Evolutionary conservation across 2,888 invertebrate genomes (phyloP).

Genomic region (Barypeithes pellucidus): DNA sequence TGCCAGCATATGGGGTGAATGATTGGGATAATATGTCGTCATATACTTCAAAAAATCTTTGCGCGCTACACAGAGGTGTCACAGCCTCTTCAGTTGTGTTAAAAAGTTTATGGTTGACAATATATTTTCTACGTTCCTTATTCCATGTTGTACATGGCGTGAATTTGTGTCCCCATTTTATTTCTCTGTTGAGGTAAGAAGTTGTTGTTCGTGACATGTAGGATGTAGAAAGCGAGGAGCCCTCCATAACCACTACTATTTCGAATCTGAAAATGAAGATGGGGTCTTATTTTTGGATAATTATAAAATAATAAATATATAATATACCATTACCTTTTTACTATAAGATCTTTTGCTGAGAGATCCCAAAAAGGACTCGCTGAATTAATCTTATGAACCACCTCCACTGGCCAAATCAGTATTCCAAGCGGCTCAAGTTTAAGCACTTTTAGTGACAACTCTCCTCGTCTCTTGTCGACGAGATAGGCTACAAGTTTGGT

Average conservation of each 20-base stretch:
- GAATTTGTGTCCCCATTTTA: conserved; percentile 89
- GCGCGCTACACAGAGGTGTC: conserved; percentile 90
- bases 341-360: conserved; percentile 83
- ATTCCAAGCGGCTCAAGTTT: conserved; percentile 79
- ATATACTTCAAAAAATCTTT: conserved; percentile 83
- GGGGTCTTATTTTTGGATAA: conserved; percentile 7
- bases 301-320: not conserved
- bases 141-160: conserved; percentile 73
- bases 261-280: conserved; percentile 77
- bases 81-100: conserved; percentile 79
- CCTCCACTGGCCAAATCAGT: conserved; percentile 88
- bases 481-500: conserved; percentile 84
- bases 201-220: conserved; percentile 82
- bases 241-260: conserved; percentile 87
- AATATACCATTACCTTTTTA: conserved; percentile 71
- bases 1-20: conserved; percentile 19
- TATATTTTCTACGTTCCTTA: conserved; percentile 74
- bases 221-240: conserved; percentile 85
- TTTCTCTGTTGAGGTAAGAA: conserved; percentile 86
- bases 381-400: conserved; percentile 86
- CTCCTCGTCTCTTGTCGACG: conserved; percentile 82
- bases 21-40: conserved; percentile 44
- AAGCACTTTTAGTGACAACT: conserved; percentile 81
- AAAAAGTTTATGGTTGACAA: conserved; percentile 77
- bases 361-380: conserved; percentile 86